phyloP scores from a whole-genome alignment of 2,113 vertebrate genomes.

The Bubo blakistoni region DNA sequence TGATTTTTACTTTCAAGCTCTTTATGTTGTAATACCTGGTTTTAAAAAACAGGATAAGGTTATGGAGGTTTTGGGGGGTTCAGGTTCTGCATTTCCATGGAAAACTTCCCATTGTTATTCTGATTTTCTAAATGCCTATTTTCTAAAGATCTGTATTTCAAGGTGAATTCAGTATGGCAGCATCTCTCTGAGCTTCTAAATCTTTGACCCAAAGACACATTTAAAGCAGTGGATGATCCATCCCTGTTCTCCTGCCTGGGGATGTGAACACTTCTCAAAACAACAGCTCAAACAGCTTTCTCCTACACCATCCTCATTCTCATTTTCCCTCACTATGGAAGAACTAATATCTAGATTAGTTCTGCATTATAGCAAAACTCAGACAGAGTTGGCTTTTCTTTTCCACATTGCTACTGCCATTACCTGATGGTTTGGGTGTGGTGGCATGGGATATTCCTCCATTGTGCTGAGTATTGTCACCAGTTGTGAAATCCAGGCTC shows the following conservation, averaged over 20 bases:
- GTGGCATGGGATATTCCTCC: slow-evolving; percentile 86
- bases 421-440: slow-evolving; percentile 90
- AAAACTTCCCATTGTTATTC: not conserved
- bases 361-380: not conserved
- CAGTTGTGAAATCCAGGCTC: slow-evolving; percentile 85
- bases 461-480: slow-evolving; percentile 86
- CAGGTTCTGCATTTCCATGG: not conserved
- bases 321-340: not conserved
- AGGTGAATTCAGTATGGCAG: not conserved
- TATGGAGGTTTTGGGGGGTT: not conserved
- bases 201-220: not conserved
- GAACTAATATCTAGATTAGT: not conserved
- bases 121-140: not conserved
- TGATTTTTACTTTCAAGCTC: not conserved
- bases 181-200: not conserved
- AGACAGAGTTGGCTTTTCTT: not conserved
- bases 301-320: not conserved
- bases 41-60: not conserved
- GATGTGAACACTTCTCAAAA: not conserved
- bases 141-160: not conserved
- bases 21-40: not conserved
- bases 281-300: not conserved
- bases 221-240: not conserved
- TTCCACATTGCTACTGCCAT: not conserved
- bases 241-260: not conserved